phyloP scores from a whole-genome alignment of 2,888 invertebrate species.

The Sisyra terminalis region DNA sequence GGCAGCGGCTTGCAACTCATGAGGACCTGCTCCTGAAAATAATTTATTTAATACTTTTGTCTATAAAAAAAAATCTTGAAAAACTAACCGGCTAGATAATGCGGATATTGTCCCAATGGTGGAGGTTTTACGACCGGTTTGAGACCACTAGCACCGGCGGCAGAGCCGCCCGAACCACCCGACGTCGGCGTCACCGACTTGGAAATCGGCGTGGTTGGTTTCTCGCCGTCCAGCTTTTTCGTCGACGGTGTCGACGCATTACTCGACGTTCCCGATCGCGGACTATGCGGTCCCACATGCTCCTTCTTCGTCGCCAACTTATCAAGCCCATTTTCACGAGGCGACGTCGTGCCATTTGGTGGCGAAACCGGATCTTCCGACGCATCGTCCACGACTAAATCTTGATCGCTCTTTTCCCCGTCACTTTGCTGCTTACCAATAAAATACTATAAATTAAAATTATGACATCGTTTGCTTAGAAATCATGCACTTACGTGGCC shows the following conservation, averaged over 20 bases:
- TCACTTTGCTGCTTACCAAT: slow-evolving; percentile 45
- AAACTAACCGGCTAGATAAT: slow-evolving; percentile 31
- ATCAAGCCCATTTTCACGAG: slow-evolving; percentile 72
- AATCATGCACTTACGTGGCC: slow-evolving; percentile 51
- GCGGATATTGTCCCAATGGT: slow-evolving; percentile 42
- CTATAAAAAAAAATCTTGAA: neutral
- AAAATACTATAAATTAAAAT: slow-evolving; percentile 13
- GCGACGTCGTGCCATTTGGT: slow-evolving; percentile 77
- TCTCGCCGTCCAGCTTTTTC: slow-evolving; percentile 68
- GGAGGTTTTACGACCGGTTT: slow-evolving; percentile 34
- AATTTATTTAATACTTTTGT: slow-evolving; percentile 1
- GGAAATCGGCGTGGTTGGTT: slow-evolving; percentile 79
- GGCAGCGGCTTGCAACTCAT: slow-evolving; percentile 37
- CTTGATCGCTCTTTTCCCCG: slow-evolving; percentile 78
- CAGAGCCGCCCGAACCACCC: slow-evolving; percentile 26
- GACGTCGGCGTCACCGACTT: slow-evolving; percentile 80
- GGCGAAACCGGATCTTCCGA: slow-evolving; percentile 81
- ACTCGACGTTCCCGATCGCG: slow-evolving; percentile 72
- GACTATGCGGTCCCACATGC: slow-evolving; percentile 51
- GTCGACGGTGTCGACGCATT: slow-evolving; percentile 83
- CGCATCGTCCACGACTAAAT: slow-evolving; percentile 88
- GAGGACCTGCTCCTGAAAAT: slow-evolving; percentile 36
- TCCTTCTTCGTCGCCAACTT: slow-evolving; percentile 63
- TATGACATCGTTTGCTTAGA: neutral
- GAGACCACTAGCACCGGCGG: slow-evolving; percentile 38